Base-by-base conservation (phyloP, 2,888 invertebrate genomes). In the Sesamia inferens region DNA sequence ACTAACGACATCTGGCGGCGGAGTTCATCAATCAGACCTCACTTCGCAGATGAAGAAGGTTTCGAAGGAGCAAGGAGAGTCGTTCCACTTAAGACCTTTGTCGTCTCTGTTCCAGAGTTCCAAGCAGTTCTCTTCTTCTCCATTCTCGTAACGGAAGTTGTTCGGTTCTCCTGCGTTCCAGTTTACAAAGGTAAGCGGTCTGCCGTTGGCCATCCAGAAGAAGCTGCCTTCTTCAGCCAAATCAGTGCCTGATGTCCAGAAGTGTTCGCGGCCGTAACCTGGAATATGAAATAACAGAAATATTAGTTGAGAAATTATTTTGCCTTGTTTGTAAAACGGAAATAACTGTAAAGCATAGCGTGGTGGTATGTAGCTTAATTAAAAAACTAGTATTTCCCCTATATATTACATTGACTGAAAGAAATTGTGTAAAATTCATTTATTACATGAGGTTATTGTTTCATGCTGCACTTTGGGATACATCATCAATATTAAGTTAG, bases 111-210 rank as follows among this genome's bases (percentile, higher is more conserved):
- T 98, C 99, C 99, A 99, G 39, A 99, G 96, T 91, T 99, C 99
- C 81, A 99, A 92, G 87, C 99, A 99, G 93, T 99, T 98, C 92
- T 99, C 99, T 92, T 99, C 98, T 93, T 99, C 99, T 10, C 99
- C 99, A 90, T 99, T 99, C 93, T 99, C 99, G 93, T 98, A 98
- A 84, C 98, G 97, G 97, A 99, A 99, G 95, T 99, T 99, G 94
- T 99, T 99, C 0, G 99, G 99, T 90, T 99, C 99, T 0, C 99
- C 99, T 0, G 98, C 98, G 95, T 99, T 99, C 98, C 98, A 99
- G 94, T 99, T 99, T 85, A 98, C 98, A 94, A 98, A 99, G 47
- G 98, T 98, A 67, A 99, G 97, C 0, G 98, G 98, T 78, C 98
- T 96, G 5, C 99, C 99, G 76, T 98, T 98, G 16, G 98, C 98